Evolutionary conservation across 2,888 invertebrate genomes (phyloP).

Genomic region (Drosophila kokeensis): DNA sequence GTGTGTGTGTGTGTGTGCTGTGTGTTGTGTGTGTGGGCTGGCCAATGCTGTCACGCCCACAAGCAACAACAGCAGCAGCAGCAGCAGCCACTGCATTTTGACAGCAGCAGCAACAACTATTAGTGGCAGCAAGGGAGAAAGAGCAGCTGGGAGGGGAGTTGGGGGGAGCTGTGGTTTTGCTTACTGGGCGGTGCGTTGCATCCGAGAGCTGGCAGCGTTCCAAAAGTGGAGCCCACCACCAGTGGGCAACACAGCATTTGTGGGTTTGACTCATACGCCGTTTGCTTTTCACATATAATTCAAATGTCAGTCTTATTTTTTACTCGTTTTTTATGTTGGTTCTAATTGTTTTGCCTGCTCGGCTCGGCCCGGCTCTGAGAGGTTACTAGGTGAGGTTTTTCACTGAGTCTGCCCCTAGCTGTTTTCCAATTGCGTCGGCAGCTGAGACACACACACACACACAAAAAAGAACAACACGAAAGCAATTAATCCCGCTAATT

Average conservation of each 20-base stretch:
- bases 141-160: neutral
- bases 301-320: slow-evolving; percentile 59
- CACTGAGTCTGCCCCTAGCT: slow-evolving; percentile 4
- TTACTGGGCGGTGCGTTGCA: slow-evolving; percentile 58
- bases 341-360: slow-evolving; percentile 70
- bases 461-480: slow-evolving; percentile 33
- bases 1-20: slow-evolving; percentile 30
- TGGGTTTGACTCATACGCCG: slow-evolving; percentile 45
- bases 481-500: slow-evolving; percentile 68
- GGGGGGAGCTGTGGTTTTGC: neutral
- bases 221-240: slow-evolving; percentile 54
- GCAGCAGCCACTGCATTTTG: slow-evolving; percentile 53
- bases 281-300: slow-evolving; percentile 50
- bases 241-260: slow-evolving; percentile 18
- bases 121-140: slow-evolving; percentile 21
- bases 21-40: slow-evolving; percentile 53
- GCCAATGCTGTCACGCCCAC: slow-evolving; percentile 36
- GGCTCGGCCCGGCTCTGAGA: slow-evolving; percentile 11
- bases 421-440: slow-evolving; percentile 30
- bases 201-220: slow-evolving; percentile 56
- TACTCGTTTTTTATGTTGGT: slow-evolving; percentile 47
- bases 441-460: neutral
- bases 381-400: slow-evolving; percentile 71
- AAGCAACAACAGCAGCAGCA: slow-evolving; percentile 31
- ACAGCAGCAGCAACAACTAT: slow-evolving; percentile 44